These are phyloP conservation scores for Oreochromis mossambicus DNA, from an alignment of 2,797 vertebrate genomes.

Conservation along the genomic window DNA sequence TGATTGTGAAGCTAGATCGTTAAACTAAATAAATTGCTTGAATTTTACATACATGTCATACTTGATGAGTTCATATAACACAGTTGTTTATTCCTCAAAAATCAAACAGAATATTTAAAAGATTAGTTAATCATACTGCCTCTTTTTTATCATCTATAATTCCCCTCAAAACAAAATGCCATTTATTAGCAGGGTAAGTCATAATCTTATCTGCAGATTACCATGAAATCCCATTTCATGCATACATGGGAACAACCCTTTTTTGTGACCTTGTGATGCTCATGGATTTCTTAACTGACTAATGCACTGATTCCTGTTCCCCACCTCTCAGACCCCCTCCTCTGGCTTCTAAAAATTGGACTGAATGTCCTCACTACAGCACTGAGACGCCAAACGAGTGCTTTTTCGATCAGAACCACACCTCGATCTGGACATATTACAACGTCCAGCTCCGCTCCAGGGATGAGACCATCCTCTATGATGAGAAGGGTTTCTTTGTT, in stretches of 20 bases:
- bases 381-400: constrained; percentile 81
- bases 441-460: constrained; percentile 81
- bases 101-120: neutral
- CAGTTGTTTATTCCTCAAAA: neutral
- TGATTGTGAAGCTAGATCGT: neutral
- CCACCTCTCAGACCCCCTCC: constrained; percentile 9
- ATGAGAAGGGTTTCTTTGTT: constrained; percentile 80
- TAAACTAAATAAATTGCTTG: neutral
- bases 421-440: constrained; percentile 85
- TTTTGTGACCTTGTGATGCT: neutral
- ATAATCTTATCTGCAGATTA: neutral
- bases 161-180: neutral
- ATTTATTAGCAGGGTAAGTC: neutral
- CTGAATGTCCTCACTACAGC: constrained; percentile 90
- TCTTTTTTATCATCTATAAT: neutral
- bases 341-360: constrained; percentile 70
- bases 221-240: neutral
- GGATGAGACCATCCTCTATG: constrained; percentile 71
- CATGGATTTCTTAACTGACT: neutral
- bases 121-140: neutral
- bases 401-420: constrained; percentile 87
- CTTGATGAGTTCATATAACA: neutral
- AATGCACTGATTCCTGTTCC: neutral
- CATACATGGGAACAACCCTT: neutral
- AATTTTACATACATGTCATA: neutral